Conservation (phyloP, 2,888 invertebrate species). For the Gastrophysa polygoni region DNA sequence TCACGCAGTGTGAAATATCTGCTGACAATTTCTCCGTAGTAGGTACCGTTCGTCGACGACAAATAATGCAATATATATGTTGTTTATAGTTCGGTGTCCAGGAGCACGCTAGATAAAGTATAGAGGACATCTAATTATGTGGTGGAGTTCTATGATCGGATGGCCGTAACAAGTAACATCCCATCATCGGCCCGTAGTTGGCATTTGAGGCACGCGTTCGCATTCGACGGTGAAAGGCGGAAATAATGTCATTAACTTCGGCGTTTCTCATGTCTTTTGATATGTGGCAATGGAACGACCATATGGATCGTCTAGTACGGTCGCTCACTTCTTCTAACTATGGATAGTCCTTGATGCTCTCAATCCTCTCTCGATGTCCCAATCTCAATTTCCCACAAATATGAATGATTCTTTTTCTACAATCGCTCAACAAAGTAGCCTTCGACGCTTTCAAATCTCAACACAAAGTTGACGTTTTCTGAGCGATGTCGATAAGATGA, state of each 20-base stretch:
- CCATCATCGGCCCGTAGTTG: conserved; percentile 23
- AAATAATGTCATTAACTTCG: conserved; percentile 38
- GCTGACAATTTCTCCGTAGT: background rate
- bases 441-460: too few relatives aligned
- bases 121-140: conserved; percentile 37
- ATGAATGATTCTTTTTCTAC: too few relatives aligned
- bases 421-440: too few relatives aligned
- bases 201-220: conserved; percentile 41
- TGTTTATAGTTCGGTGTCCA: too few relatives aligned
- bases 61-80: background rate
- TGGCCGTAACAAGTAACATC: conserved; percentile 39
- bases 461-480: too few relatives aligned
- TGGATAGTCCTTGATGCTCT: too few relatives aligned
- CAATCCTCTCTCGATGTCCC: too few relatives aligned
- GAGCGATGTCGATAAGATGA: too few relatives aligned
- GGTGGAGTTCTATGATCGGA: conserved; percentile 42
- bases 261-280: conserved; percentile 26
- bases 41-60: conserved; percentile 8
- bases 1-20: background rate
- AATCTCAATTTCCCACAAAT: too few relatives aligned
- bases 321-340: background rate
- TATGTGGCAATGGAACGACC: conserved; percentile 34
- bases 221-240: conserved; percentile 45
- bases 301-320: conserved; percentile 11
- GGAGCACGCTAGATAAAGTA: conserved; percentile 16